Percentiles rank a stretch among this genome's conserved stretches.
Evolutionary conservation across 2,888 invertebrate species (phyloP).

Genomic region (Limnephilus auricula): DNA sequence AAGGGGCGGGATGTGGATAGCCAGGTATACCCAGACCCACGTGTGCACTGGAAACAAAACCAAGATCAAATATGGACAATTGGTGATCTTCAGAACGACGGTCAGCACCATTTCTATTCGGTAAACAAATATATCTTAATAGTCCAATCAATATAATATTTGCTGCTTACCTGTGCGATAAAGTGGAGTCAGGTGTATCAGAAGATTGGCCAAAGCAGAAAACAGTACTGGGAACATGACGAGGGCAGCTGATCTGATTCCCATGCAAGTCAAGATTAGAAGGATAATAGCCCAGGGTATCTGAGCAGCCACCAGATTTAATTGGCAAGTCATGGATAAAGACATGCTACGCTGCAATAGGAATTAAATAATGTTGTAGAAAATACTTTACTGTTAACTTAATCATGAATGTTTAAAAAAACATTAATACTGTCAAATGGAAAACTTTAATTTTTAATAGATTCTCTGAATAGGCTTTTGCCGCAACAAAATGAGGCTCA

Average conservation of each 20-base stretch:
- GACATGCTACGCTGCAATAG: constrained; percentile 56
- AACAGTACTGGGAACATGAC: constrained; percentile 56
- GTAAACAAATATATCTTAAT: too few relatives aligned
- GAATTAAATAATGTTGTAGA: background rate
- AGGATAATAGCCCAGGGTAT: constrained; percentile 57
- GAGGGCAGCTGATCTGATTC: constrained; percentile 57
- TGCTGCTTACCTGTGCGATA: constrained; percentile 55
- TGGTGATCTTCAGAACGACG: too few relatives aligned
- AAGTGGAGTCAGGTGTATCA: constrained; percentile 61
- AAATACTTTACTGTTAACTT: too few relatives aligned
- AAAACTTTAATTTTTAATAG: too few relatives aligned
- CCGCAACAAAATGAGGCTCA: too few relatives aligned
- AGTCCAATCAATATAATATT: background rate
- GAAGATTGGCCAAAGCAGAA: constrained; percentile 58
- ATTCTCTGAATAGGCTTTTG: too few relatives aligned
- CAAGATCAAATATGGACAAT: background rate
- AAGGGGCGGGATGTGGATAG: constrained; percentile 68
- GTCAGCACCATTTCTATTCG: too few relatives aligned
- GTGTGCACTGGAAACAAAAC: constrained; percentile 56
- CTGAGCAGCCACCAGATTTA: constrained; percentile 61
- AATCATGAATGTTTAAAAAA: too few relatives aligned
- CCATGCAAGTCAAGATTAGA: constrained; percentile 55
- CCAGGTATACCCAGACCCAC: constrained; percentile 69
- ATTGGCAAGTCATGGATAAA: constrained; percentile 50
- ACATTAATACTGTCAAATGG: too few relatives aligned